A percentile compares a stretch with the other conserved stretches of the same genome.
These are phyloP conservation scores for Takifugu ocellatus DNA, from an alignment of 2,797 vertebrate species.

Conservation along the genomic window DNA sequence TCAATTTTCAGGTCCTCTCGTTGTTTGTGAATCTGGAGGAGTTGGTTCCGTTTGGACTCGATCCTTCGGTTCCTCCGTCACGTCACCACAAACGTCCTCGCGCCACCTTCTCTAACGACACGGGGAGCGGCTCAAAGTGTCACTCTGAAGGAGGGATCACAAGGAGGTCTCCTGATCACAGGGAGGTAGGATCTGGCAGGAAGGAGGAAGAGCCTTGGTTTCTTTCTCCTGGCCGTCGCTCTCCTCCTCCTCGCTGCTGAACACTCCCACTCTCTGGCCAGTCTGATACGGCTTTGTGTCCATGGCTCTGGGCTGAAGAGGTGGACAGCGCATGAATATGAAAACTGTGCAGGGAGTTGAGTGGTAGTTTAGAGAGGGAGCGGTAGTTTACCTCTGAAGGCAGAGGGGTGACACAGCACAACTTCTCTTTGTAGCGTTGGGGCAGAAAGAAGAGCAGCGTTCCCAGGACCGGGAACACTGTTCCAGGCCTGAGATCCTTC, in stretches of 20 bases:
- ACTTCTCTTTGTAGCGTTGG: constrained; percentile 68
- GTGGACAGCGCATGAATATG: neutral
- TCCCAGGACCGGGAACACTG: constrained; percentile 84
- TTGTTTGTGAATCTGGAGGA: too few relatives aligned
- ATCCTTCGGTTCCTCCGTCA: too few relatives aligned
- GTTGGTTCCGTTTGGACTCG: too few relatives aligned
- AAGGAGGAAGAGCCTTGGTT: constrained; percentile 14
- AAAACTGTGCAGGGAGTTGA: too few relatives aligned
- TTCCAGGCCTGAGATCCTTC: constrained; percentile 79
- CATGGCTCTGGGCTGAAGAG: constrained; percentile 49
- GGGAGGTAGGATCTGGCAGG: constrained; percentile 36
- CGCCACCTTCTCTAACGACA: neutral
- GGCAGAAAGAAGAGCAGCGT: constrained; percentile 86
- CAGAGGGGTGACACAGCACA: constrained; percentile 76
- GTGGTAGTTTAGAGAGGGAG: neutral
- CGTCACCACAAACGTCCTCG: neutral
- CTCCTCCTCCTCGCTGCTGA: constrained; percentile 32
- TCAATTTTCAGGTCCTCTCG: too few relatives aligned
- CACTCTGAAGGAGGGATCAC: constrained; percentile 42
- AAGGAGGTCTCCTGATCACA: constrained; percentile 72
- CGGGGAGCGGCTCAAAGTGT: constrained; percentile 4
- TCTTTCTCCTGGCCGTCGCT: neutral
- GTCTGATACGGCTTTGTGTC: constrained; percentile 53
- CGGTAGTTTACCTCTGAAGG: constrained; percentile 67
- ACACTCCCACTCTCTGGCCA: constrained; percentile 55